These are phyloP conservation scores for Zaprionus ghesquierei DNA, from an alignment of 1,140 invertebrate species.

Conservation along the genomic window DNA sequence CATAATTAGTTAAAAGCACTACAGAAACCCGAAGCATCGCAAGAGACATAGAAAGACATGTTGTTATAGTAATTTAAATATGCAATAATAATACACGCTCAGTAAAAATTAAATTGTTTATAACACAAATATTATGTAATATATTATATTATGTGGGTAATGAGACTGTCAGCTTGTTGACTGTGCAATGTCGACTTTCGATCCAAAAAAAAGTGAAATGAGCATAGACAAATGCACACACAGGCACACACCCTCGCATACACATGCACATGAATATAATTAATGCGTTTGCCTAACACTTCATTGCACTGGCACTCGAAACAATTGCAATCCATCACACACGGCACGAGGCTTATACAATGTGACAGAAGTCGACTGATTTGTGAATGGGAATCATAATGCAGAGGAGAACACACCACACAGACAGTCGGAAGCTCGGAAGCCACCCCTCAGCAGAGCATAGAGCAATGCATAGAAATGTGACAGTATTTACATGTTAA, in stretches of 20 bases:
- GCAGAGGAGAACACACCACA: conserved; percentile 10
- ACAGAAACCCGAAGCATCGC: no score
- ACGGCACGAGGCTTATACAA: conserved; percentile 20
- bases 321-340: conserved; percentile 40
- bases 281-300: conserved; percentile 48
- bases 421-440: not conserved
- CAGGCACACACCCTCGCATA: not conserved
- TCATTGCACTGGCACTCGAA: conserved; percentile 30
- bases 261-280: conserved; percentile 1
- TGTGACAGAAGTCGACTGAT: conserved; percentile 30
- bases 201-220: not conserved
- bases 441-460: not conserved
- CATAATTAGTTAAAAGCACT: not conserved
- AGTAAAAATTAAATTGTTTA: not conserved
- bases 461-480: conserved; percentile 42
- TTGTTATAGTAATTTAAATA: not conserved
- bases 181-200: not conserved
- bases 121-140: not conserved
- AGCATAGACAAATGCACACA: not conserved
- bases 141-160: not conserved
- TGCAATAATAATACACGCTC: not conserved
- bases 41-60: not conserved
- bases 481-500: conserved; percentile 71
- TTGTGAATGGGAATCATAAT: conserved; percentile 19
- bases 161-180: not conserved